These are phyloP conservation scores for Drosophila ogumai DNA, from an alignment of 1,140 invertebrate genomes.

Conservation along the genomic window DNA sequence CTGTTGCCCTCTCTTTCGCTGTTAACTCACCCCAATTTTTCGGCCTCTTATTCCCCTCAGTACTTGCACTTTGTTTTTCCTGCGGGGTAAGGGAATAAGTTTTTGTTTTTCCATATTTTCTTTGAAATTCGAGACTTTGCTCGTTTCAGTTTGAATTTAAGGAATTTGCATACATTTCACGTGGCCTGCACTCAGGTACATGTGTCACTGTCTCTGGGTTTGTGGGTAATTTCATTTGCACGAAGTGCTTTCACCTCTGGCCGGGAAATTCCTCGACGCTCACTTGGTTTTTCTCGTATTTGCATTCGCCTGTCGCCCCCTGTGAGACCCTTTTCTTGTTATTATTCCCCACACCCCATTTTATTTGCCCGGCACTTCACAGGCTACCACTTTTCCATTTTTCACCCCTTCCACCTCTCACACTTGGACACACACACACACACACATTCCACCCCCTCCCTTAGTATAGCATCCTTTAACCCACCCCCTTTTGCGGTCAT, in stretches of 20 bases:
- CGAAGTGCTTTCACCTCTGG: slow-evolving; percentile 27
- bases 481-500: slow-evolving; percentile 62
- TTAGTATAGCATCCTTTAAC: background rate
- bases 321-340: slow-evolving; percentile 31
- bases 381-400: slow-evolving; percentile 51
- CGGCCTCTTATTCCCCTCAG: slow-evolving; percentile 13
- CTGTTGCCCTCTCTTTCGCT: slow-evolving; percentile 12
- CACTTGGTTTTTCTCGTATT: slow-evolving; percentile 28
- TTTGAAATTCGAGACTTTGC: slow-evolving; percentile 68
- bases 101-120: slow-evolving; percentile 37
- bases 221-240: slow-evolving; percentile 56
- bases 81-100: background rate
- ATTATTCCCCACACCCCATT: slow-evolving; percentile 49
- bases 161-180: slow-evolving; percentile 48
- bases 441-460: slow-evolving; percentile 5
- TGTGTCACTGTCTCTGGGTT: slow-evolving; percentile 30
- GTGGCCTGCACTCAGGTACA: slow-evolving; percentile 36
- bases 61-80: slow-evolving; percentile 29
- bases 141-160: slow-evolving; percentile 20
- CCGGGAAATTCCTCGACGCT: slow-evolving; percentile 5
- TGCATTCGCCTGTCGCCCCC: slow-evolving; percentile 22
- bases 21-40: slow-evolving; percentile 18
- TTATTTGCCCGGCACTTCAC: slow-evolving; percentile 73
- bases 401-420: slow-evolving; percentile 3
- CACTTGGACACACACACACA: slow-evolving; percentile 17